Evolutionary conservation across 1,140 invertebrate species (phyloP).

Genomic region (Euura lappo): DNA sequence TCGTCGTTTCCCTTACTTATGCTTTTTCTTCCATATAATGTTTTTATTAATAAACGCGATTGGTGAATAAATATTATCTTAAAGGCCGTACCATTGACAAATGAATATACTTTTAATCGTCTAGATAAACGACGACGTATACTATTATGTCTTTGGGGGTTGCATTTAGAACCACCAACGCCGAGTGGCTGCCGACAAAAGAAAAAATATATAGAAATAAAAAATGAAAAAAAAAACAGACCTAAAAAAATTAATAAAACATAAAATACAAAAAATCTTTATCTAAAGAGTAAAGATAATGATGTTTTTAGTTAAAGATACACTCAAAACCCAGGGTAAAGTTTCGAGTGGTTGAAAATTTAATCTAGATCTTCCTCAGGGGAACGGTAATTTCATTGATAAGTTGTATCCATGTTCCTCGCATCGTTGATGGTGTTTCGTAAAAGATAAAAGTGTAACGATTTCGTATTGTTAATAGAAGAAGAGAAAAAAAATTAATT

Average conservation of each 20-base stretch:
- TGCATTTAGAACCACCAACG: neutral
- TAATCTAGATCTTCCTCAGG: constrained; percentile 1
- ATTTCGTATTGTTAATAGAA: no score
- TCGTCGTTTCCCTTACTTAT: neutral
- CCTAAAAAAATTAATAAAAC: no score
- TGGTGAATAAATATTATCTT: neutral
- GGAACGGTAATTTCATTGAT: constrained; percentile 2
- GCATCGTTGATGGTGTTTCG: neutral
- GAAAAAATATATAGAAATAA: neutral
- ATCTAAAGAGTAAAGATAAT: neutral
- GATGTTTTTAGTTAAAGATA: neutral
- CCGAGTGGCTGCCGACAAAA: neutral
- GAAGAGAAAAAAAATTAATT: neutral
- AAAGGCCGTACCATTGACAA: neutral
- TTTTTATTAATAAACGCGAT: no score
- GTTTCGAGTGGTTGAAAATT: neutral
- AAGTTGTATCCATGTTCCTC: neutral
- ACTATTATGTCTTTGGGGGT: neutral
- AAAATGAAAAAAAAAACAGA: neutral
- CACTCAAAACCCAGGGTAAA: neutral
- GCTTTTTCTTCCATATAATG: neutral
- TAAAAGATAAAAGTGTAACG: neutral
- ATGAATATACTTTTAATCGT: neutral
- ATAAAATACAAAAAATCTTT: neutral
- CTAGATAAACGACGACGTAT: neutral